Evolutionary conservation across 2,888 invertebrate species (phyloP), one percentile per base, ranked within the genome.

Genomic region (Meteorus cinctellus): DNA sequence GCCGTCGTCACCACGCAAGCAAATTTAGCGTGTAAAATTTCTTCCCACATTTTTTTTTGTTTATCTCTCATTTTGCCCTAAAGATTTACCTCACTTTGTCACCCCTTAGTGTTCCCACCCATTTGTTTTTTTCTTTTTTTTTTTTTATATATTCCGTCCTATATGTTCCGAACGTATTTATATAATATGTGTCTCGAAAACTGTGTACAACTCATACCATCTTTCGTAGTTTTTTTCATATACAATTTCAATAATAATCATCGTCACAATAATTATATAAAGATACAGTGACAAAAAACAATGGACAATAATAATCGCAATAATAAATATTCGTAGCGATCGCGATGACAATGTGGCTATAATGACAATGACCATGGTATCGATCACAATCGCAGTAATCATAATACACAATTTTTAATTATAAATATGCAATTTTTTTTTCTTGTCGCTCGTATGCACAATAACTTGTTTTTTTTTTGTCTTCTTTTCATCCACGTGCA

Each of bases 161-260:
- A 79, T 82, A 84, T 82, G 81, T 83, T 83, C 82, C 83, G 84
- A 87, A 87, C 86, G 85, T 86, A 86, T 84, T 78, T 81, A 81
- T 80, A 81, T 79, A 81, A 86, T 86, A 86, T 85, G 87, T 88
- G 86, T 87, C 85, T 88, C 86, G 85, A 88, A 88, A 82, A 87
- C 86, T 88, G 88, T 87, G 86, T 88, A 89, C 87, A 89, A 88
- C 87, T 87, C 84, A 87, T 88, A 86, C 84, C 83, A 84, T 86
- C 86, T 81, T 81, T 81, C 79, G 79, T 80, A 77, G 76, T 78
- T 74, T 77, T 76, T 85, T 86, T 84, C 86, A 86, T 88, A 84
- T 88, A 88, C 86, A 87, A 87, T 88, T 84, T 85, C 84, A 84
- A 84, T 81, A 85, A 84, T 82, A 81, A 85, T 86, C 84, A 85